A percentile compares a stretch with the other conserved stretches of the same genome.
Conservation (phyloP, 1,140 invertebrate genomes). For the Halesus radiatus region DNA sequence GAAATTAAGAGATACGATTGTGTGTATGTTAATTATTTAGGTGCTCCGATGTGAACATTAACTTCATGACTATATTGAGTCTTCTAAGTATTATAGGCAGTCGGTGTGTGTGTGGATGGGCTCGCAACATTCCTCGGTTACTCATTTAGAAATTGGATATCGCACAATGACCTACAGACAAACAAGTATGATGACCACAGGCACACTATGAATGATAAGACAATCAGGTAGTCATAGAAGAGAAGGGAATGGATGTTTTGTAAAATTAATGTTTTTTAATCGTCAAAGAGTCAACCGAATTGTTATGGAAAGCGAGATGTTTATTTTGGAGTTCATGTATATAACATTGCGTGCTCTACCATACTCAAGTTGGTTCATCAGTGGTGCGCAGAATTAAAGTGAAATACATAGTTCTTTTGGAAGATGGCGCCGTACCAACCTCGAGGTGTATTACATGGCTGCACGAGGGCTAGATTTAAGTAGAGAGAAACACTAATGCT, state of each 20-base stretch:
- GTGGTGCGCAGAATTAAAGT: neutral
- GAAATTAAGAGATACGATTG: constrained; percentile 25
- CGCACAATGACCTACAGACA: neutral
- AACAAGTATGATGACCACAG: constrained; percentile 5
- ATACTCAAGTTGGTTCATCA: neutral
- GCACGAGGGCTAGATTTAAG: neutral
- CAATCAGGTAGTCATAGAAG: constrained; percentile 28
- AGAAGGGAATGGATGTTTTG: constrained; percentile 16
- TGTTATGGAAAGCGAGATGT: neutral
- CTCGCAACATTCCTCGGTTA: neutral
- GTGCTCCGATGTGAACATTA: constrained; percentile 18
- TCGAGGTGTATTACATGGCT: no score
- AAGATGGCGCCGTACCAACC: neutral
- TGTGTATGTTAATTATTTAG: constrained; percentile 29
- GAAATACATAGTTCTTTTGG: neutral
- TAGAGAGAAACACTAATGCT: constrained; percentile 10
- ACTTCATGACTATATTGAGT: neutral
- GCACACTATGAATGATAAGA: constrained; percentile 30
- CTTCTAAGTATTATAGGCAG: neutral
- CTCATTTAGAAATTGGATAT: neutral
- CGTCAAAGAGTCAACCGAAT: neutral
- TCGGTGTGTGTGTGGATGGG: neutral
- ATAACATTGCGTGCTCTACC: neutral
- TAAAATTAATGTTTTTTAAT: neutral
- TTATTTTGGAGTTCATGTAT: neutral